Percentiles rank a stretch among this genome's conserved stretches.
phyloP scores from a whole-genome alignment of 2,113 vertebrate species.

The Emydura subglobosa region DNA sequence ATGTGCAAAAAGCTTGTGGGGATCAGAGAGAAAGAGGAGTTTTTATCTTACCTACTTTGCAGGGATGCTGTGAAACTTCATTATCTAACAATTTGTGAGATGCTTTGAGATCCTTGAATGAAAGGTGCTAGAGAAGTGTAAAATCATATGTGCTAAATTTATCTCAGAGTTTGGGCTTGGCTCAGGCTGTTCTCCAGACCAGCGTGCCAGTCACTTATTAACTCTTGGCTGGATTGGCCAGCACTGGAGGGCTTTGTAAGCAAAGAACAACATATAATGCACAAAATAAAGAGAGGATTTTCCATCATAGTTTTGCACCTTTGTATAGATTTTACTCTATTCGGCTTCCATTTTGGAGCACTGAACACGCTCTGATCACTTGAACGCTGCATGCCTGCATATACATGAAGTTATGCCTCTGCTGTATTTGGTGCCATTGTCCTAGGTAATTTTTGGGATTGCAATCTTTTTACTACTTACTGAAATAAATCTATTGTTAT shows the following conservation, averaged over 20 bases:
- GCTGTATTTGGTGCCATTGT: not conserved
- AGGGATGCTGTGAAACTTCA: not conserved
- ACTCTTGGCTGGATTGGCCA: not conserved
- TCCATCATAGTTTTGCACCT: not conserved
- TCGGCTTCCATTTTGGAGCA: not conserved
- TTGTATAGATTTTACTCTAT: rapidly evolving
- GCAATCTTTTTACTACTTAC: not conserved
- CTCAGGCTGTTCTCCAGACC: not conserved
- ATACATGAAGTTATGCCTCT: not conserved
- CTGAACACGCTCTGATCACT: not conserved
- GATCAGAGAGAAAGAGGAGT: not conserved
- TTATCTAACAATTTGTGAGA: not conserved
- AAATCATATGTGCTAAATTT: not conserved
- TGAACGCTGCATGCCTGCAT: not conserved
- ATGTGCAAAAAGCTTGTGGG: not conserved
- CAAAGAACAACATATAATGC: not conserved
- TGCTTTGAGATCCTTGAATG: not conserved
- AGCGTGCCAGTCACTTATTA: not conserved
- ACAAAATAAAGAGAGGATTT: not conserved
- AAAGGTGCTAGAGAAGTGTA: not conserved
- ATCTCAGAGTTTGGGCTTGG: not conserved
- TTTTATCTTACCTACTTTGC: not conserved
- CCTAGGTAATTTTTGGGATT: not conserved
- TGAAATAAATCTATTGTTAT: not conserved
- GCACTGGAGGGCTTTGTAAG: not conserved